These are phyloP conservation scores for Tubulanus polymorphus DNA, from an alignment of 2,888 invertebrate species.

Conservation along the genomic window DNA sequence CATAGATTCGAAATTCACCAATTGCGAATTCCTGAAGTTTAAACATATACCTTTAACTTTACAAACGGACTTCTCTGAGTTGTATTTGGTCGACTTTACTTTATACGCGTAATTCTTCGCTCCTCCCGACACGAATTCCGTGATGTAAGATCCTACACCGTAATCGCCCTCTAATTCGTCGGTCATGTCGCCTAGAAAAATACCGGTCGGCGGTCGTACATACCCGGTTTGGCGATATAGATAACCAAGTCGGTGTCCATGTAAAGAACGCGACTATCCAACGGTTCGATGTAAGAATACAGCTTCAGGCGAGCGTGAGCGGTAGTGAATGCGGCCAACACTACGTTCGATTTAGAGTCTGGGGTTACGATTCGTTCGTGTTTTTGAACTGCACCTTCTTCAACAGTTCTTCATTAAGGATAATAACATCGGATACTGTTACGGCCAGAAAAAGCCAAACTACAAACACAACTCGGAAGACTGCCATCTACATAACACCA, in stretches of 20 bases:
- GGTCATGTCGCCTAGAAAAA: constrained; percentile 38
- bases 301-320: constrained; percentile 21
- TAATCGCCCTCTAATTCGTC: constrained; percentile 33
- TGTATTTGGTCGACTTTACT: no score
- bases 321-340: constrained; percentile 14
- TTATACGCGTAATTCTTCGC: neutral
- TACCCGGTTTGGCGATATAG: no score
- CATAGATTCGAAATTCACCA: neutral
- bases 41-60: neutral
- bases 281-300: constrained; percentile 14
- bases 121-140: neutral
- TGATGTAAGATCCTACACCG: no score
- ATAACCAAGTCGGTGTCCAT: constrained; percentile 22
- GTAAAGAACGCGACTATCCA: constrained; percentile 15
- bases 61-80: neutral
- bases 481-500: no score
- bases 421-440: constrained; percentile 12
- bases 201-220: constrained; percentile 28
- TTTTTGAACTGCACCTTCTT: no score
- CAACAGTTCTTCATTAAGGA: constrained; percentile 16
- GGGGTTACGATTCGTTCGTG: constrained; percentile 11
- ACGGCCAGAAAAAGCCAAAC: no score
- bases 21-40: neutral
- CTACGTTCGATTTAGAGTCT: constrained; percentile 13
- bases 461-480: no score